These are phyloP conservation scores for Patagioenas fasciata DNA, from an alignment of 2,113 vertebrate species.

Conservation along the genomic window DNA sequence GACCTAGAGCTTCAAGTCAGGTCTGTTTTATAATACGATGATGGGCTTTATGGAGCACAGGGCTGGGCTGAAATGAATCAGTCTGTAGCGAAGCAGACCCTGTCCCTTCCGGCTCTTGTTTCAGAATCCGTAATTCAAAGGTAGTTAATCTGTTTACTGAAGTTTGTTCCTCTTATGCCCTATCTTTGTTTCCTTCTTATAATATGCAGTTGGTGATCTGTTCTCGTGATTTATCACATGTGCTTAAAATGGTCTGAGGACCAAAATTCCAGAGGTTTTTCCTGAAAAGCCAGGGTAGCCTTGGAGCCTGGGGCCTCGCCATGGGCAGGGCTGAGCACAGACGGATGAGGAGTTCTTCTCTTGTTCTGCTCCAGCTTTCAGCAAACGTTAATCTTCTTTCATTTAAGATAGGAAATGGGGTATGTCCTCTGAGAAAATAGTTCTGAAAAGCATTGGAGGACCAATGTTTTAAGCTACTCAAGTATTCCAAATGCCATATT, in stretches of 20 bases:
- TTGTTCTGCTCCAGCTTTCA: not conserved
- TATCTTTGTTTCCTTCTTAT: not conserved
- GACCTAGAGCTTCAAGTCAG: not conserved
- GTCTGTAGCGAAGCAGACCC: not conserved
- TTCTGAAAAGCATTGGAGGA: not conserved
- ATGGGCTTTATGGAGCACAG: not conserved
- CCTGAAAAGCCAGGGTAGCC: not conserved
- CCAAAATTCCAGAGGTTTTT: constrained; percentile 1
- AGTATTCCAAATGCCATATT: not conserved
- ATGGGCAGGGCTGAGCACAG: not conserved
- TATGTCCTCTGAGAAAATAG: not conserved
- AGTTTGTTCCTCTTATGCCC: not conserved
- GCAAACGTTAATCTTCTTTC: not conserved
- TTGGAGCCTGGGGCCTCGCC: not conserved
- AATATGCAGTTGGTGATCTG: not conserved
- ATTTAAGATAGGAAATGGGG: not conserved
- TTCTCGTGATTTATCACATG: not conserved
- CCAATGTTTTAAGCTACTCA: not conserved
- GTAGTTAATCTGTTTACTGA: not conserved
- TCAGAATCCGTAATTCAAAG: not conserved
- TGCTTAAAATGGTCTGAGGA: not conserved
- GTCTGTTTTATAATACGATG: fast-evolving
- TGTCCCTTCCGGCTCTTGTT: not conserved
- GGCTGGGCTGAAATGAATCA: not conserved
- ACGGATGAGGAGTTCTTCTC: not conserved